Evolutionary conservation across 2,797 vertebrate genomes (phyloP), one percentile per base, ranked within the genome.

Genomic region (Rhabdomys pumilio): DNA sequence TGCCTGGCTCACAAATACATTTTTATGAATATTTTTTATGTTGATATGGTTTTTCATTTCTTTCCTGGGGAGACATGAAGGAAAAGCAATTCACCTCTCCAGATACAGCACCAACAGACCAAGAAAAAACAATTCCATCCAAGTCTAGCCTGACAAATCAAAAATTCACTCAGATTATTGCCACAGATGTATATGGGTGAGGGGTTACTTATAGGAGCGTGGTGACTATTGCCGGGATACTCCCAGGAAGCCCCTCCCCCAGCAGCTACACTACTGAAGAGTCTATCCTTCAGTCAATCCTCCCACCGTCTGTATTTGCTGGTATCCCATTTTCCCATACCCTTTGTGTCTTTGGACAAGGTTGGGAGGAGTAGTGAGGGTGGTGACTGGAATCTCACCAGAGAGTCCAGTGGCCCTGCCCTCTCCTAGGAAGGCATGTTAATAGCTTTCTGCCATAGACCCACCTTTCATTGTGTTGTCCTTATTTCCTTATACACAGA

Each of bases 11-110:
- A 90, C 34, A 96, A 81, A 94, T 59, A 55, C 50, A 80, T 47
- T 72, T 75, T 75, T 24, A 75, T 41, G 17, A 92, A 84, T 76
- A 12, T 73, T 77, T 96, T 90, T 94, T 77, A 84, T 88, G 73
- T 82, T 91, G 50, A 80, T 61, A 53, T 38, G 4, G 13, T 73
- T 75, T 50, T 77, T 61, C 57, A 34, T 89, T 47, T 89, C 17
- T 76, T 89, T 89, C 57, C 72, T 63, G 41, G 38, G 29, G 17
- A 77, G 11, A 77, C 67, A 79, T 14, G 55, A 75, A 73, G 29
- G 29, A 76, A n/a, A 31, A 47, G 38, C 38, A 34, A 24, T 34
- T 47, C 24, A 47, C 12, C 29, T 50, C 50, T 50, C 29, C 38
- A 89, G 34, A 44, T 2, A 44, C 26, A 17, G 53, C 41, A 76